Percentiles rank a stretch among this genome's conserved stretches.
phyloP scores from a whole-genome alignment of 2,888 invertebrate species.

The Leptothorax acervorum region DNA sequence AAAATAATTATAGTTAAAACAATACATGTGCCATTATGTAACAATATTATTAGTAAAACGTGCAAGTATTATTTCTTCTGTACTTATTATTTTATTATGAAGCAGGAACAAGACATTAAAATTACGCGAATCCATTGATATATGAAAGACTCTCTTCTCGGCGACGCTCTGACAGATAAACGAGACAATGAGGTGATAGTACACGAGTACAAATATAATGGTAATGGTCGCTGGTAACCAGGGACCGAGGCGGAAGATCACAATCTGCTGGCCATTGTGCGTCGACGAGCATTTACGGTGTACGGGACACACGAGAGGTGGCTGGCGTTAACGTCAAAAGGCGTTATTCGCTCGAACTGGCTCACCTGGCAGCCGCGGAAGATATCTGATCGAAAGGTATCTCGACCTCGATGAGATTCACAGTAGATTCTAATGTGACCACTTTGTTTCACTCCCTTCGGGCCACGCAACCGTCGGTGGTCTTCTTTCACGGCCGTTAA shows the following conservation, averaged over 20 bases:
- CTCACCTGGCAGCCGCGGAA: slow-evolving; percentile 79
- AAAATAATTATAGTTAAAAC: slow-evolving; percentile 5
- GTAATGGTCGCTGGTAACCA: slow-evolving; percentile 80
- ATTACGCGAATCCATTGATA: slow-evolving; percentile 60
- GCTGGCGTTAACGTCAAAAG: slow-evolving; percentile 84
- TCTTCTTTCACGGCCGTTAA: slow-evolving; percentile 19
- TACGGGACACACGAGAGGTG: slow-evolving; percentile 71
- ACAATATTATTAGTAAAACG: neutral
- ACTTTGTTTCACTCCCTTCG: slow-evolving; percentile 66
- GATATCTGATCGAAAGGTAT: slow-evolving; percentile 67
- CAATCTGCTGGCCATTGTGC: slow-evolving; percentile 80
- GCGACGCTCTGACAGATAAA: slow-evolving; percentile 74
- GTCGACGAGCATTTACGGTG: slow-evolving; percentile 75
- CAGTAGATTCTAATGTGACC: slow-evolving; percentile 77
- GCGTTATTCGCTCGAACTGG: slow-evolving; percentile 80
- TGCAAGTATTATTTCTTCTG: neutral
- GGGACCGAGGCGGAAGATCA: slow-evolving; percentile 83
- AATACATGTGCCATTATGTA: neutral
- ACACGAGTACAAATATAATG: slow-evolving; percentile 77
- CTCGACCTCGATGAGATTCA: slow-evolving; percentile 70
- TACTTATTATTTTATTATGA: neutral
- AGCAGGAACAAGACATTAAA: neutral
- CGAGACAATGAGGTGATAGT: slow-evolving; percentile 78
- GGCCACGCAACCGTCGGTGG: slow-evolving; percentile 41
- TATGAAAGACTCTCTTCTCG: slow-evolving; percentile 57